These are phyloP conservation scores for Entomobrya multifasciata DNA, from an alignment of 2,888 invertebrate genomes.

Conservation along the genomic window DNA sequence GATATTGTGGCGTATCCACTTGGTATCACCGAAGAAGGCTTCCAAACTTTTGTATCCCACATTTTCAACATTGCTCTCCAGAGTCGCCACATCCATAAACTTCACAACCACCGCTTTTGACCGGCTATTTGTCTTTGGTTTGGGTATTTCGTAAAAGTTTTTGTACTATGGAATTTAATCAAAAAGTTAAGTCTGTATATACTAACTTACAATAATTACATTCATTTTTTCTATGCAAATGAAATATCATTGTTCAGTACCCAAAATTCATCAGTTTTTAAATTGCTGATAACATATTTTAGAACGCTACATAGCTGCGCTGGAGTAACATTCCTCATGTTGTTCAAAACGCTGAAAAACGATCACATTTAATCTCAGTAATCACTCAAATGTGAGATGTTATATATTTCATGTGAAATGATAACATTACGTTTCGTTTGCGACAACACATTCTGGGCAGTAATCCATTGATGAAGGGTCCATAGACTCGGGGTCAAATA, in stretches of 20 bases:
- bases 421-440: conserved; percentile 54
- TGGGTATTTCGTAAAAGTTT: conserved; percentile 54
- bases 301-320: conserved; percentile 25
- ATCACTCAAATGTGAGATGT: too few species aligned
- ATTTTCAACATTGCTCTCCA: conserved; percentile 88
- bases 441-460: conserved; percentile 67
- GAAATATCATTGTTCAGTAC: conserved; percentile 45
- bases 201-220: neutral
- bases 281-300: conserved; percentile 55
- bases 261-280: conserved; percentile 50
- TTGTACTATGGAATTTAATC: conserved; percentile 6
- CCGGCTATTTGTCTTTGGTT: conserved; percentile 80
- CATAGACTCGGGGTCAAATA: conserved; percentile 62
- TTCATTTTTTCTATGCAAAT: neutral
- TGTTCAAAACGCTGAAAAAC: conserved; percentile 50
- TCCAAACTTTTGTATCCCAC: conserved; percentile 92
- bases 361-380: too few species aligned
- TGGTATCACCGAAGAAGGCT: conserved; percentile 92
- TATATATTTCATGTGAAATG: too few species aligned
- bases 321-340: conserved; percentile 50
- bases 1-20: conserved; percentile 97
- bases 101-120: conserved; percentile 91
- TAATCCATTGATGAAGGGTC: conserved; percentile 64
- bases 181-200: neutral
- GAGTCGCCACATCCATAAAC: conserved; percentile 90